Percentiles rank a stretch among this genome's conserved stretches.
phyloP scores from a whole-genome alignment of 1,140 invertebrate genomes.

The Eupristina koningsbergeri region DNA sequence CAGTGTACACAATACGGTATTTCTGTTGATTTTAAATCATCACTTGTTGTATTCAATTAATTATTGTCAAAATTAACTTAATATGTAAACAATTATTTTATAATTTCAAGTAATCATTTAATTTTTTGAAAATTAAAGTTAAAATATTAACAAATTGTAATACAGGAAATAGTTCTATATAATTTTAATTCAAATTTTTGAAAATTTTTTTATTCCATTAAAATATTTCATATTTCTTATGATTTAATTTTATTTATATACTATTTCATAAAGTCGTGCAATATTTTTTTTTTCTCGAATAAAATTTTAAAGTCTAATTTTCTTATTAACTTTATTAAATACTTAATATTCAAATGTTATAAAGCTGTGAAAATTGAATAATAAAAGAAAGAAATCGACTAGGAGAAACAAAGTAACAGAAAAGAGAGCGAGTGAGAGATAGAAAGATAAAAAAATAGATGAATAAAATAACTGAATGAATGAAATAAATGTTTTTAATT shows the following conservation, averaged over 20 bases:
- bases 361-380: not conserved
- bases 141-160: too few relatives aligned
- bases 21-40: too few relatives aligned
- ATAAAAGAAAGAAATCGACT: not conserved
- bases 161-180: too few relatives aligned
- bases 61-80: not conserved
- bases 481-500: constrained; percentile 6
- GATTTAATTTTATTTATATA: too few relatives aligned
- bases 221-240: too few relatives aligned
- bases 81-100: not conserved
- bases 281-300: not conserved
- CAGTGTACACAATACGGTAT: too few relatives aligned
- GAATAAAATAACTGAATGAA: not conserved
- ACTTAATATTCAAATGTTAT: not conserved
- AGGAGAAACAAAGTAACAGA: too few relatives aligned
- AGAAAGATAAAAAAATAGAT: not conserved
- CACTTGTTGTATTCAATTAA: too few relatives aligned
- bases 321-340: not conserved
- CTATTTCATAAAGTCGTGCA: too few relatives aligned
- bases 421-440: not conserved
- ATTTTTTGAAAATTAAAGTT: not conserved
- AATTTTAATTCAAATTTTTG: too few relatives aligned
- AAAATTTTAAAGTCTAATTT: not conserved
- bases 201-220: too few relatives aligned
- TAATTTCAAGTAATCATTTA: not conserved